Percentiles rank a stretch among this genome's conserved stretches.
These are phyloP conservation scores for Corythucha ciliata DNA, from an alignment of 2,888 invertebrate species.

Conservation along the genomic window DNA sequence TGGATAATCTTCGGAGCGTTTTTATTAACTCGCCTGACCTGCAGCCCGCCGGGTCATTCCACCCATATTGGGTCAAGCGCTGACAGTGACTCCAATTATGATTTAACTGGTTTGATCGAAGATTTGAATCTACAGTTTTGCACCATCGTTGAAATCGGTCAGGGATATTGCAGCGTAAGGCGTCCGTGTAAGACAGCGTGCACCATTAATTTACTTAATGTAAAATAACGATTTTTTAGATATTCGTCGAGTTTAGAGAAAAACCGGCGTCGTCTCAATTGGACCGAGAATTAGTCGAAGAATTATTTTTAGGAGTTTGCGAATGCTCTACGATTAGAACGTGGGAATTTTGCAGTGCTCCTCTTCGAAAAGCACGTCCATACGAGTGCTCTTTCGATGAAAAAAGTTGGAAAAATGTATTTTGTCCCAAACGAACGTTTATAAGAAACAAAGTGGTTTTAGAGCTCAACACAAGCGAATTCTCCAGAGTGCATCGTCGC, in stretches of 20 bases:
- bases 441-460: not conserved
- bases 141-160: conserved; percentile 44
- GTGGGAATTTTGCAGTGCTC: conserved; percentile 43
- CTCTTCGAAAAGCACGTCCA: conserved; percentile 38
- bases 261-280: conserved; percentile 18
- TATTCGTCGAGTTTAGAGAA: conserved; percentile 37
- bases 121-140: conserved; percentile 44
- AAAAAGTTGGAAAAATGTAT: conserved; percentile 27
- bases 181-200: not conserved
- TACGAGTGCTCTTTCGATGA: conserved; percentile 40
- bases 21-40: too few species aligned
- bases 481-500: conserved; percentile 42
- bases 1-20: too few species aligned
- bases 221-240: conserved; percentile 24
- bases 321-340: conserved; percentile 40
- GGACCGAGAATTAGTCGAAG: conserved; percentile 30
- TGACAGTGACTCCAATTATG: conserved; percentile 22
- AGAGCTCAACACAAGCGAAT: conserved; percentile 29
- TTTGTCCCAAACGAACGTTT: not conserved
- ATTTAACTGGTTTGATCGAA: conserved; percentile 25
- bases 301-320: conserved; percentile 44
- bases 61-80: too few species aligned
- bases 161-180: conserved; percentile 43
- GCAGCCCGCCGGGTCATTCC: too few species aligned
- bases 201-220: not conserved